Conservation (phyloP, 1,140 invertebrate genomes). For the Subanguina moxae region DNA sequence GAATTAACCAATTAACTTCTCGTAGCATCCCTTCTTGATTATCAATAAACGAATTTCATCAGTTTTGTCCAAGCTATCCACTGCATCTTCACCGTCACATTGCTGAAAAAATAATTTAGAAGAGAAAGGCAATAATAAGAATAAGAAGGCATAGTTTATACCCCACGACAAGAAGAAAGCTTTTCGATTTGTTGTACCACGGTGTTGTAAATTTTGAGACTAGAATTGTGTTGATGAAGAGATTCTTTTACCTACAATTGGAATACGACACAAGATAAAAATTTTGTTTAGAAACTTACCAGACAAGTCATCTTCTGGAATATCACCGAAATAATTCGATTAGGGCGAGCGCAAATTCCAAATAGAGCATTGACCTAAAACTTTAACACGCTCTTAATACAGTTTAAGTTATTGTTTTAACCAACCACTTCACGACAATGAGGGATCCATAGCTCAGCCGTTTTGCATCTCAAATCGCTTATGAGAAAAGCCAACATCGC, state of each 20-base stretch:
- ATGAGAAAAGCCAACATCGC: conserved; percentile 19
- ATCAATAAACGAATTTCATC: too few relatives aligned
- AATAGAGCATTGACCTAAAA: conserved; percentile 21
- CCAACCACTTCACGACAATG: conserved; percentile 21
- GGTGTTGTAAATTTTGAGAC: background rate
- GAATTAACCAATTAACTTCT: too few relatives aligned
- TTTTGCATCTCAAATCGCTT: background rate
- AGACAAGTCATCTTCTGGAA: background rate
- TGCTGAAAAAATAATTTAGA: too few relatives aligned
- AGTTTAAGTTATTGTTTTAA: too few relatives aligned
- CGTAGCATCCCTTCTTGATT: too few relatives aligned
- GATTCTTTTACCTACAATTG: background rate
- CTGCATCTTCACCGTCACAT: too few relatives aligned
- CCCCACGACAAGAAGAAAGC: background rate
- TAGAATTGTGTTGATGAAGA: conserved; percentile 3
- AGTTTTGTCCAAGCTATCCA: too few relatives aligned
- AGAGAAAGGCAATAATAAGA: too few relatives aligned
- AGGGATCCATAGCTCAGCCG: conserved; percentile 8
- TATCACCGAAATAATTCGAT: conserved; percentile 6
- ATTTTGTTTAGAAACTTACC: too few relatives aligned
- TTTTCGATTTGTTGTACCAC: background rate
- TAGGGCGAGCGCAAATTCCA: conserved; percentile 19
- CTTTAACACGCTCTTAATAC: too few relatives aligned
- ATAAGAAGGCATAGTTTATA: too few relatives aligned
- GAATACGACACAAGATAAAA: too few relatives aligned